Conservation (phyloP, 2,113 vertebrate genomes). For the Channa maculata region DNA sequence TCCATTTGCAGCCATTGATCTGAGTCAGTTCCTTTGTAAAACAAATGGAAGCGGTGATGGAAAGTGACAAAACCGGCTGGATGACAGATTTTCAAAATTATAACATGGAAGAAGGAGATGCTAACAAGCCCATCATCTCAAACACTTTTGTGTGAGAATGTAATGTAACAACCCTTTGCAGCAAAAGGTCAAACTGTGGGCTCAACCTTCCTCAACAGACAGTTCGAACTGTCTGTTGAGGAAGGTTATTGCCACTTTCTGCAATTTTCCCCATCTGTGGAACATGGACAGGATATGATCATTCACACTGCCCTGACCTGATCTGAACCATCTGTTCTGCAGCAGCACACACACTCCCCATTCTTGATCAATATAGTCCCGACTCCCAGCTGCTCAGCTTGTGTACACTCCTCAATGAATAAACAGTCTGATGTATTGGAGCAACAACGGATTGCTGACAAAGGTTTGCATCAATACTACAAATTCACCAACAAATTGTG, state of each 20-base stretch:
- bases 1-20: constrained; percentile 61
- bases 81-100: constrained; percentile 10
- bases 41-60: constrained; percentile 36
- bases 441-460: constrained; percentile 43
- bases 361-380: constrained; percentile 62
- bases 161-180: background rate
- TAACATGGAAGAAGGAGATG: background rate
- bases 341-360: constrained; percentile 32
- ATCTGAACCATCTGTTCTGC: constrained; percentile 45
- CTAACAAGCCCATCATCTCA: constrained; percentile 12
- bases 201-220: no score
- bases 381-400: constrained; percentile 51
- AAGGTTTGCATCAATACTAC: constrained; percentile 42
- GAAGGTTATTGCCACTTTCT: constrained; percentile 7
- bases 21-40: constrained; percentile 22
- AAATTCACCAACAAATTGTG: background rate
- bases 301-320: constrained; percentile 47
- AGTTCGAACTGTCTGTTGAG: background rate
- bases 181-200: constrained; percentile 13
- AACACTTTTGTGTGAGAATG: no score
- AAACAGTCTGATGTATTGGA: constrained; percentile 63
- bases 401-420: constrained; percentile 57
- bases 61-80: constrained; percentile 19
- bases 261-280: constrained; percentile 7
- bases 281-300: constrained; percentile 41